Conservation (phyloP, 2,113 vertebrate genomes). For the Capreolus pygargus region DNA sequence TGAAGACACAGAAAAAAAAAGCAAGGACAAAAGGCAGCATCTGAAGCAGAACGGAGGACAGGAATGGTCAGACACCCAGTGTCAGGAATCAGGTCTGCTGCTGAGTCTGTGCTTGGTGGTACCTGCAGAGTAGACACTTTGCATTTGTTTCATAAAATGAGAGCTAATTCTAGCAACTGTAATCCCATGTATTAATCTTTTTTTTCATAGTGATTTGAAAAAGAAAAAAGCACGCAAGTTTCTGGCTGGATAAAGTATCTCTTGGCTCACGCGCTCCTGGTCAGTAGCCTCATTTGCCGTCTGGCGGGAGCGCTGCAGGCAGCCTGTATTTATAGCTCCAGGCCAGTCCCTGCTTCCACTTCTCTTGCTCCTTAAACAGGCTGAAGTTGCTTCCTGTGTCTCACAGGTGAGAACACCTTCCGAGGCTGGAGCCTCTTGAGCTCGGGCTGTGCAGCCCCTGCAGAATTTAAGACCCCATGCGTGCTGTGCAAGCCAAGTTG, state of each 20-base stretch:
- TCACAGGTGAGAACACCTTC: background rate
- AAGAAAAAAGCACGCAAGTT: background rate
- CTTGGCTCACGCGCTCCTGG: fast-evolving
- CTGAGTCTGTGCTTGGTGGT: background rate
- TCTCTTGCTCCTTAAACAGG: background rate
- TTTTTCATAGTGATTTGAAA: background rate
- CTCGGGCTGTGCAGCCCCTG: too few species aligned
- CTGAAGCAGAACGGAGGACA: background rate
- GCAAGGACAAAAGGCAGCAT: background rate
- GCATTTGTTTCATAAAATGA: background rate
- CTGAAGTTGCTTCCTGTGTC: background rate
- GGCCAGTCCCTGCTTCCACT: background rate
- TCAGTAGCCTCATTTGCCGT: background rate
- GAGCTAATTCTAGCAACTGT: background rate
- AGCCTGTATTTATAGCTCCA: background rate
- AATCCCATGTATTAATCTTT: background rate
- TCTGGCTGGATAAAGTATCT: background rate
- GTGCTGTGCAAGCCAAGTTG: background rate
- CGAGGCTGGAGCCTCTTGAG: fast-evolving
- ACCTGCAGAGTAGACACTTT: background rate
- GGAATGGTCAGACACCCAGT: too few species aligned
- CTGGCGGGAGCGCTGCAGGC: background rate
- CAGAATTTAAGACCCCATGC: background rate
- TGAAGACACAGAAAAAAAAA: background rate
- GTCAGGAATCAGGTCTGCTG: background rate